Conservation (phyloP, 1,140 invertebrate genomes). For the Drosophila lacertosa region DNA sequence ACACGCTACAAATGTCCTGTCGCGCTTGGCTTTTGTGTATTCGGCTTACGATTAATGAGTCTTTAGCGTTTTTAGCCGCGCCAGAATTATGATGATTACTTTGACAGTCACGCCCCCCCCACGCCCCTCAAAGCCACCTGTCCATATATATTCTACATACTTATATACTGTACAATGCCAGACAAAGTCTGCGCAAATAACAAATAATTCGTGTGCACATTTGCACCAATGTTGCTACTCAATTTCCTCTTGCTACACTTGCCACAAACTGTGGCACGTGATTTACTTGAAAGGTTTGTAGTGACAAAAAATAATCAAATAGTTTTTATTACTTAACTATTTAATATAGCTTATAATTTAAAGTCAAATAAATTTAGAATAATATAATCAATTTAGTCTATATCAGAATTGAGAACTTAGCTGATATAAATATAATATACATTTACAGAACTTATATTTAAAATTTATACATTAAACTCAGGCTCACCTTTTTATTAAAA, state of each 20-base stretch:
- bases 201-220: slow-evolving; percentile 47
- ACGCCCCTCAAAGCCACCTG: slow-evolving; percentile 24
- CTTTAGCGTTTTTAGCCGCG: slow-evolving; percentile 65
- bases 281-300: neutral
- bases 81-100: slow-evolving; percentile 68
- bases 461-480: too few relatives aligned
- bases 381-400: neutral
- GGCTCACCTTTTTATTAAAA: too few relatives aligned
- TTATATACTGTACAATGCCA: slow-evolving; percentile 10
- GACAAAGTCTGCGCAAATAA: slow-evolving; percentile 41
- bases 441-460: too few relatives aligned
- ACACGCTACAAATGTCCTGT: slow-evolving; percentile 56
- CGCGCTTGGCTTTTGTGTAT: slow-evolving; percentile 28
- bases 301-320: neutral
- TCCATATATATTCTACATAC: slow-evolving; percentile 17
- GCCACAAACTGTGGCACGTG: neutral
- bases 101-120: slow-evolving; percentile 7
- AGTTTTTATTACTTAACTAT: too few relatives aligned
- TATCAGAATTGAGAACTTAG: too few relatives aligned
- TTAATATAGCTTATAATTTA: neutral
- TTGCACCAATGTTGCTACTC: slow-evolving; percentile 14
- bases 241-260: slow-evolving; percentile 12
- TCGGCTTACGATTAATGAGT: slow-evolving; percentile 70
- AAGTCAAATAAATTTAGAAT: neutral
- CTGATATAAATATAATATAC: too few relatives aligned